Evolutionary conservation across 2,888 invertebrate species (phyloP).

Genomic region (Chorisops tibialis): DNA sequence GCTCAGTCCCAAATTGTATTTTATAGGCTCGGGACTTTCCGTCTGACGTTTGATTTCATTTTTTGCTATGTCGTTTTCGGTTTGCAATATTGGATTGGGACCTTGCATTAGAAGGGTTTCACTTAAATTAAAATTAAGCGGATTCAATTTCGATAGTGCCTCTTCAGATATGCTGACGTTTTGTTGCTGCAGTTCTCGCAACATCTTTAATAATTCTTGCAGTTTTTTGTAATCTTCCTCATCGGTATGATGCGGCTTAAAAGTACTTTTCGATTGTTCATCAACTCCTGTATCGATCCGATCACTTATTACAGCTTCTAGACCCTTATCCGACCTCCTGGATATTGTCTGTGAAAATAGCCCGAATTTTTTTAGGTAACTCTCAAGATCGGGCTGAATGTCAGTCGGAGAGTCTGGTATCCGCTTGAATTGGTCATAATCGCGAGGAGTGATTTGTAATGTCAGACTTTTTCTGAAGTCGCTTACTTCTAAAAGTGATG

Average conservation of each 20-base stretch:
- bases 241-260: slow-evolving; percentile 36
- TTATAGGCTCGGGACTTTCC: slow-evolving; percentile 39
- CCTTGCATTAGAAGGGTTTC: slow-evolving; percentile 45
- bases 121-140: slow-evolving; percentile 45
- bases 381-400: slow-evolving; percentile 48
- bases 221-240: slow-evolving; percentile 56
- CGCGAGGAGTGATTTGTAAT: slow-evolving; percentile 45
- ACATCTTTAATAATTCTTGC: slow-evolving; percentile 53
- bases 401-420: slow-evolving; percentile 42
- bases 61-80: slow-evolving; percentile 43
- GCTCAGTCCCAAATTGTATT: slow-evolving; percentile 41
- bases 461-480: slow-evolving; percentile 42
- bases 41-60: slow-evolving; percentile 56
- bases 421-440: slow-evolving; percentile 50
- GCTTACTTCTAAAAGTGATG: slow-evolving; percentile 38
- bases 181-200: slow-evolving; percentile 50
- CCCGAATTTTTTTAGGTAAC: slow-evolving; percentile 50
- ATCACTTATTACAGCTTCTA: slow-evolving; percentile 15
- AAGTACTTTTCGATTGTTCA: slow-evolving; percentile 13
- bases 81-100: slow-evolving; percentile 51
- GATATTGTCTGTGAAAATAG: slow-evolving; percentile 36
- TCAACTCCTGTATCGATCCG: background rate
- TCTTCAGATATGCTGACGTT: slow-evolving; percentile 51
- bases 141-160: slow-evolving; percentile 50
- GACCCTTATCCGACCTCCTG: slow-evolving; percentile 32